Base-by-base conservation (phyloP, 2,888 invertebrate species). In the Allacma fusca region DNA sequence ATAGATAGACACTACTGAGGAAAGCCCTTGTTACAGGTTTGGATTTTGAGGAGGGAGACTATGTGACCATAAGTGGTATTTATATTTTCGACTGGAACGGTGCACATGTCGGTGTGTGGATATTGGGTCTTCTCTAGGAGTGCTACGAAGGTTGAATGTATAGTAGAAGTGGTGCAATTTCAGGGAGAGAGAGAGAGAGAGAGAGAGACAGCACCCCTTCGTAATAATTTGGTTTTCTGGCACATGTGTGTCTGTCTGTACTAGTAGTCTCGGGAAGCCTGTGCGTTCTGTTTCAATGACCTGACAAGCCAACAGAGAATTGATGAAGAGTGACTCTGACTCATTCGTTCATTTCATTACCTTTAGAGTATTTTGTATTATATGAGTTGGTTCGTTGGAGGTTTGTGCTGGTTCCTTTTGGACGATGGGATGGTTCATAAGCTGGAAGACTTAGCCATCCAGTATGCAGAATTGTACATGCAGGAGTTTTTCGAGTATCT, bases 261-360 rank as follows among this genome's bases (percentile, higher is more conserved):
- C 7, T 19, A 50, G 50, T 50, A n/a, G 50, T 19, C 19, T 50
- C 50, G 50, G n/a, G 50, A 50, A 50, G 50, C 50, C 50, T 50
- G 9, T 50, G 50, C 50, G 50, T 50, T 50, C 50, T 50, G 50
- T 50, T 50, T 26, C 26, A 44, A 62, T 70, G 70, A 78, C 59
- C 65, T 75, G 78, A 74, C 78, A 78, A 69, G 64, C 62, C 68
- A 77, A 74, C 74, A 43, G 75, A 50, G 50, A 75, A 69, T 70
- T 78, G 75, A 75, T 78, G 78, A 78, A 78, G 75, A 75, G 78
- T 78, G 62, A 40, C 50, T 64, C 69, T 74, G 59, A 69, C 44
- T 64, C 59, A 71, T 71, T 65, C 65, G 26, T 62, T 57, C 70
- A 75, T 75, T 77, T 73, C 77, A 78, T 78, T 78, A 78, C 59